A percentile compares a stretch with the other conserved stretches of the same genome.
These are phyloP conservation scores for Eustalomyia histrio DNA, from an alignment of 2,888 invertebrate species.

Conservation along the genomic window DNA sequence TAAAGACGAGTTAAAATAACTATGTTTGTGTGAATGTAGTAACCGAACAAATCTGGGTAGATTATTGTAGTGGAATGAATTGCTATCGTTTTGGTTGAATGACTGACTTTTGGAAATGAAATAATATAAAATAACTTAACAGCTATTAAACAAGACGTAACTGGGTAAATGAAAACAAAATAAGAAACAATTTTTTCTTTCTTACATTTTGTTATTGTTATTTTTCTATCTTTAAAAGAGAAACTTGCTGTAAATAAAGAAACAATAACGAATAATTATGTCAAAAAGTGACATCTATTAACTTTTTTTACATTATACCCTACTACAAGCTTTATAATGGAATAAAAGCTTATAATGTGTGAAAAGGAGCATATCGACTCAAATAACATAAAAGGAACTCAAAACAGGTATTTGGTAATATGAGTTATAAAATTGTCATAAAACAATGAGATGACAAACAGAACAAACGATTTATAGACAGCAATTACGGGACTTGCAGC, in stretches of 20 bases:
- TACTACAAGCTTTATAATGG: too few relatives aligned
- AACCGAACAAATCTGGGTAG: not conserved
- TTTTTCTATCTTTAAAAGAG: constrained; percentile 40
- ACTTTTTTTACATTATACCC: constrained; percentile 6
- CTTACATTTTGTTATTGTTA: constrained; percentile 27
- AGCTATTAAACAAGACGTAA: constrained; percentile 31
- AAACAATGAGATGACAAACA: too few relatives aligned
- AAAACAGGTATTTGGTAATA: too few relatives aligned
- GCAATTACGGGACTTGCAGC: too few relatives aligned
- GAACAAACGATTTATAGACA: too few relatives aligned
- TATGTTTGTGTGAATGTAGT: not conserved
- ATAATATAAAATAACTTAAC: constrained; percentile 5
- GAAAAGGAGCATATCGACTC: not conserved
- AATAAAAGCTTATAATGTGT: too few relatives aligned
- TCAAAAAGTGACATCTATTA: constrained; percentile 41
- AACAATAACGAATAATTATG: constrained; percentile 31
- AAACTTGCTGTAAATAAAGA: constrained; percentile 47
- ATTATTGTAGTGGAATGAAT: constrained; percentile 2
- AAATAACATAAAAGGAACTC: not conserved
- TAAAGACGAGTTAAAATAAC: not conserved
- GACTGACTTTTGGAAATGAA: constrained; percentile 35
- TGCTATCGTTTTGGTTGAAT: constrained; percentile 46
- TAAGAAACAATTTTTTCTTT: constrained; percentile 42
- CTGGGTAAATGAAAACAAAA: constrained; percentile 57
- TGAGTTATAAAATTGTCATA: too few relatives aligned